Conservation (phyloP, 2,113 vertebrate genomes). For the Chrysemys picta region DNA sequence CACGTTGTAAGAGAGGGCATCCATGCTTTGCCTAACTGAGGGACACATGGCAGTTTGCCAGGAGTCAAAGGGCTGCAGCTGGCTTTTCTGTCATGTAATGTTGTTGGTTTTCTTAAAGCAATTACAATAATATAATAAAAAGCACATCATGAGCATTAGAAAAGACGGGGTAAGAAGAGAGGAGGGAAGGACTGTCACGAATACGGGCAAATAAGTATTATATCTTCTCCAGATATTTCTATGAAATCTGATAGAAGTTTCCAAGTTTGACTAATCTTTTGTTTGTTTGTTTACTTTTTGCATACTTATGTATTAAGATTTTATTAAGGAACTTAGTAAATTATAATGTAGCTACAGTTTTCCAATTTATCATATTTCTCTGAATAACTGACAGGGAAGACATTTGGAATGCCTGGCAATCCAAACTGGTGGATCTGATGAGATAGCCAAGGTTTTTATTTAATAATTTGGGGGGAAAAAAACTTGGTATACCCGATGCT, state of each 20-base stretch:
- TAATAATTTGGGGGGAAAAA: not conserved
- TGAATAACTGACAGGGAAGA: not conserved
- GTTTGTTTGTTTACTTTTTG: not conserved
- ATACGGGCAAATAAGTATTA: not conserved
- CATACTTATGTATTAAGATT: not conserved
- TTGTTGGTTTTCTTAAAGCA: not conserved
- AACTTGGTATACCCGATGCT: not conserved
- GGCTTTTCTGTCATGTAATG: not conserved
- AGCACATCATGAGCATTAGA: not conserved
- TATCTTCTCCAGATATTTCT: not conserved
- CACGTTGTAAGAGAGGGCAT: not conserved
- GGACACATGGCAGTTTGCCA: not conserved
- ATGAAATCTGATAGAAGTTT: not conserved
- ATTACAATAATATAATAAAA: not conserved
- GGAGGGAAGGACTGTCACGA: not conserved
- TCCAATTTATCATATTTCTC: not conserved
- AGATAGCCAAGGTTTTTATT: not conserved
- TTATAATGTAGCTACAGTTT: accelerated
- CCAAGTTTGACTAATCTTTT: not conserved
- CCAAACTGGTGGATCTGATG: not conserved
- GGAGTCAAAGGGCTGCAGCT: not conserved
- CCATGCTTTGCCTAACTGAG: not conserved
- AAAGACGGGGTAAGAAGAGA: not conserved
- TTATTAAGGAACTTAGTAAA: not conserved
- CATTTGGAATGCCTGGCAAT: not conserved